phyloP scores from a whole-genome alignment of 2,113 vertebrate genomes.

The Mohoua ochrocephala region DNA sequence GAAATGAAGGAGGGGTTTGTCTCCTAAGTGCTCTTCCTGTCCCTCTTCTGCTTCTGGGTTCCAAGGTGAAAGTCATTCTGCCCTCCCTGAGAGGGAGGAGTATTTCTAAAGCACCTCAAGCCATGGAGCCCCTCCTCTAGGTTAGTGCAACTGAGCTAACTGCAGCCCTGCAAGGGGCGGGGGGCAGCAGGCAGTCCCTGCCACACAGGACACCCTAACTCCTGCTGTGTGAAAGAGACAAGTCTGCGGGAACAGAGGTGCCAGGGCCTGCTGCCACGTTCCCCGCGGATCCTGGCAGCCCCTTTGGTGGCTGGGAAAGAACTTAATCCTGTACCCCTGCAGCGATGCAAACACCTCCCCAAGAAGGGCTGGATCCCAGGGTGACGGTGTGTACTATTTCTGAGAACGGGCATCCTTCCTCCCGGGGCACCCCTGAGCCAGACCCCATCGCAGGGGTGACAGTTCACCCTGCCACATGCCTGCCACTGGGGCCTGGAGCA shows the following conservation, averaged over 20 bases:
- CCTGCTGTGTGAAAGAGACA: not conserved
- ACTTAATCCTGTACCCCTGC: not conserved
- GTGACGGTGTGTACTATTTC: rapidly evolving
- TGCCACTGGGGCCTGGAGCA: not conserved
- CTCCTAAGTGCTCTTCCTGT: not conserved
- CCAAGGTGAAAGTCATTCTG: not conserved
- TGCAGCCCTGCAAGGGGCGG: not conserved
- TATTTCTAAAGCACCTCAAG: not conserved
- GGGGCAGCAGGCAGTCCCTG: not conserved
- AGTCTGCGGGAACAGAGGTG: not conserved
- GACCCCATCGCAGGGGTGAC: not conserved
- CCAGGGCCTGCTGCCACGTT: not conserved
- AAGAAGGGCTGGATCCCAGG: not conserved
- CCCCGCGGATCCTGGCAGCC: not conserved
- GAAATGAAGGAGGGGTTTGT: not conserved
- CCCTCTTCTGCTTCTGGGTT: not conserved
- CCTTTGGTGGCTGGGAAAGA: not conserved
- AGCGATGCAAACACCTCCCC: not conserved
- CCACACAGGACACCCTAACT: not conserved
- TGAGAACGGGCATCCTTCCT: rapidly evolving
- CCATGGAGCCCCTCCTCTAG: not conserved
- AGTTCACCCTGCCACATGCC: rapidly evolving
- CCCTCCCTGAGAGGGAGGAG: not conserved
- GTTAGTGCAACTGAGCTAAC: not conserved
- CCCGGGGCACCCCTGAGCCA: rapidly evolving